A percentile compares a stretch with the other conserved stretches of the same genome.
phyloP scores from a whole-genome alignment of 2,888 invertebrate species.

The Drosophila bunnanda region DNA sequence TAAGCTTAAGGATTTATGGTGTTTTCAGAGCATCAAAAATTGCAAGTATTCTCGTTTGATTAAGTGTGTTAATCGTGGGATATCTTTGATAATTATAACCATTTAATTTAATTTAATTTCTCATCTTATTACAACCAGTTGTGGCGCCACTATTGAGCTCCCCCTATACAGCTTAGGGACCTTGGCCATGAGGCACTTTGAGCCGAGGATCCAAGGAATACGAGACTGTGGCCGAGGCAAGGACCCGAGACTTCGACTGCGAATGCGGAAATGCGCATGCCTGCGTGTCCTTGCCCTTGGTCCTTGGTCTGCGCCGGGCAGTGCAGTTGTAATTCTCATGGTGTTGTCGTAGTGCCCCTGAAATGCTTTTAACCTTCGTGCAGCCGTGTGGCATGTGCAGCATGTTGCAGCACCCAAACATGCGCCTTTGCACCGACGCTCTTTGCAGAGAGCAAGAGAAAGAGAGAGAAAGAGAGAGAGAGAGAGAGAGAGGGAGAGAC shows the following conservation, averaged over 20 bases:
- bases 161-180: slow-evolving; percentile 39
- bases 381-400: slow-evolving; percentile 61
- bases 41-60: neutral
- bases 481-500: neutral
- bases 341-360: slow-evolving; percentile 59
- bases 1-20: neutral
- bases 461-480: neutral
- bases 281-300: slow-evolving; percentile 84
- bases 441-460: slow-evolving; percentile 3
- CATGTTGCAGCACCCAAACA: slow-evolving; percentile 54
- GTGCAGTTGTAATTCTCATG: slow-evolving; percentile 31
- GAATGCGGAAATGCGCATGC: slow-evolving; percentile 82
- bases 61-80: neutral
- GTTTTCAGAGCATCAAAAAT: neutral
- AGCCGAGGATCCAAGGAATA: slow-evolving; percentile 11
- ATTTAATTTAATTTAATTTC: neutral
- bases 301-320: slow-evolving; percentile 51
- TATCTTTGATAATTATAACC: neutral
- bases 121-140: too few relatives aligned
- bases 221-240: slow-evolving; percentile 24
- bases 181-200: slow-evolving; percentile 53
- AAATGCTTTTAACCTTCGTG: slow-evolving; percentile 72
- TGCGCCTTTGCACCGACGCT: slow-evolving; percentile 56
- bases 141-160: slow-evolving; percentile 2
- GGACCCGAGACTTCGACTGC: slow-evolving; percentile 43